These are phyloP conservation scores for Spilosoma lubricipeda DNA, from an alignment of 2,888 invertebrate species.

Conservation along the genomic window DNA sequence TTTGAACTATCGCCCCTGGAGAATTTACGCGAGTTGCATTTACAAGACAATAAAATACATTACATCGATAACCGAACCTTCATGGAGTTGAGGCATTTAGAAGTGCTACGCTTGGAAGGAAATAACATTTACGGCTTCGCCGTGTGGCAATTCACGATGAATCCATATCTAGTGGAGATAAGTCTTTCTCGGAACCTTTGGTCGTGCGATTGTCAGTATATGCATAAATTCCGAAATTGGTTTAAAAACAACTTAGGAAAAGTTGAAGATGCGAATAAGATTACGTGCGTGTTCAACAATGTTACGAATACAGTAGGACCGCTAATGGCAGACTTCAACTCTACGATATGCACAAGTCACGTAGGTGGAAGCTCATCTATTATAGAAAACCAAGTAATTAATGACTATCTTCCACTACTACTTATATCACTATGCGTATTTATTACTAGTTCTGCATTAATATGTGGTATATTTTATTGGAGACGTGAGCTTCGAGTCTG, in stretches of 20 bases:
- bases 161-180: slow-evolving; percentile 95
- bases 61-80: slow-evolving; percentile 95
- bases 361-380: slow-evolving; percentile 91
- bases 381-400: slow-evolving; percentile 91
- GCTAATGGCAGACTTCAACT: slow-evolving; percentile 91
- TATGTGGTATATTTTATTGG: slow-evolving; percentile 93
- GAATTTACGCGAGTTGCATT: slow-evolving; percentile 93
- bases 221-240: slow-evolving; percentile 93
- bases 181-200: slow-evolving; percentile 94
- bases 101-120: slow-evolving; percentile 94
- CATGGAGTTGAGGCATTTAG: slow-evolving; percentile 91
- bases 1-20: slow-evolving; percentile 94
- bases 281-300: slow-evolving; percentile 92
- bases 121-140: slow-evolving; percentile 93
- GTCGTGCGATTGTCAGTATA: slow-evolving; percentile 96
- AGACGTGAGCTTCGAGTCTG: slow-evolving; percentile 93
- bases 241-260: slow-evolving; percentile 92
- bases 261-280: slow-evolving; percentile 91
- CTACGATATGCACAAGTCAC: slow-evolving; percentile 91
- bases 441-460: slow-evolving; percentile 90
- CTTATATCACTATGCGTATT: slow-evolving; percentile 92
- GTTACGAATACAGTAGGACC: slow-evolving; percentile 90
- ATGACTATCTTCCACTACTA: slow-evolving; percentile 92
- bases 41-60: slow-evolving; percentile 94
- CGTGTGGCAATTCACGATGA: slow-evolving; percentile 93